Conservation (phyloP, 2,113 vertebrate genomes). For the Notarius quadriscutis region DNA sequence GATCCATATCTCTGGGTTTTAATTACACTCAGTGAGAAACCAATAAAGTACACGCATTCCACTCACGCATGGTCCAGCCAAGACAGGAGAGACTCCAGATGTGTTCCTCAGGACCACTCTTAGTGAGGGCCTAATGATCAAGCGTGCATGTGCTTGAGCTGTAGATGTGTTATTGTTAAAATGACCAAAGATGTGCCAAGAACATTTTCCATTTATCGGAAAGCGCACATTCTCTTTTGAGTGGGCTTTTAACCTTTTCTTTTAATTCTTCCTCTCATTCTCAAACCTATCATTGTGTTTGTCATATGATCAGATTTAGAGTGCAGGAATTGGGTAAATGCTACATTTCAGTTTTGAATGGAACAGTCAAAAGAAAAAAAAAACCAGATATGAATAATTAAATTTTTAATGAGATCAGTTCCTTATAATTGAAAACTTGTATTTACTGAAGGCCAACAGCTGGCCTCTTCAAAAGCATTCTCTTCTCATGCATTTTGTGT, state of each 20-base stretch:
- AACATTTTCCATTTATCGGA: background rate
- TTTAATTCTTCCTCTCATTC: background rate
- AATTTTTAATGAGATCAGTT: background rate
- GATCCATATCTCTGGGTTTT: constrained; percentile 22
- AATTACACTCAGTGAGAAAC: constrained; percentile 37
- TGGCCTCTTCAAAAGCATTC: background rate
- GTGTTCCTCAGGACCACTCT: background rate
- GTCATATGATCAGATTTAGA: constrained; percentile 11
- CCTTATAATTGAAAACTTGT: constrained; percentile 3
- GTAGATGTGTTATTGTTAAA: background rate
- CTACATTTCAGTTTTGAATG: background rate
- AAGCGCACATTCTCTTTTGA: background rate
- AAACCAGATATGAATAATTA: constrained; percentile 5
- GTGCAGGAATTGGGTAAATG: background rate
- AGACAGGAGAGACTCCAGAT: constrained; percentile 23
- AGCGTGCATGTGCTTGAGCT: background rate
- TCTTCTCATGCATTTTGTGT: constrained; percentile 9
- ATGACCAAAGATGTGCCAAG: background rate
- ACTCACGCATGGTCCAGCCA: constrained; percentile 12
- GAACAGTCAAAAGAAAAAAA: background rate
- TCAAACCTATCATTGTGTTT: background rate
- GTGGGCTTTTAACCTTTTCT: background rate
- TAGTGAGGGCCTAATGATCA: background rate
- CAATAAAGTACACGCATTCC: constrained; percentile 24
- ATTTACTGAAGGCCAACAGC: background rate